phyloP scores from a whole-genome alignment of 2,797 vertebrate species.

The Sciurus vulgaris region DNA sequence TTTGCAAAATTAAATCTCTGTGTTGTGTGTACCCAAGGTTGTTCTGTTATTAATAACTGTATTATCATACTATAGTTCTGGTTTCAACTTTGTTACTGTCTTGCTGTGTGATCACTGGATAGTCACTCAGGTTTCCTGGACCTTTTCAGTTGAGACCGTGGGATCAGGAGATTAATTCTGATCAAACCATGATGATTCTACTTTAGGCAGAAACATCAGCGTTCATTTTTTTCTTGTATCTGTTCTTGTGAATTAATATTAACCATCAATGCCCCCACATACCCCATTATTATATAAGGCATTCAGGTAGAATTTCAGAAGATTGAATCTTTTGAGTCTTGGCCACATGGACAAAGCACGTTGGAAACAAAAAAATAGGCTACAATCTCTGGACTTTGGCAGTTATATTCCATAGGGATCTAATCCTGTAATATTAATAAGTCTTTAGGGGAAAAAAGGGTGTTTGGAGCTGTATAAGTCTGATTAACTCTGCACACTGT shows the following conservation, averaged over 20 bases:
- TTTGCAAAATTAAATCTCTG: slow-evolving; percentile 48
- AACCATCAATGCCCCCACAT: not conserved
- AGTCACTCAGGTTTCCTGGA: not conserved
- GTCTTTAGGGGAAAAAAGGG: not conserved
- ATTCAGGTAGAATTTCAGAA: not conserved
- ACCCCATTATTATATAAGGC: not conserved
- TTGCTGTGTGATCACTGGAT: not conserved
- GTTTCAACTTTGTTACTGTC: not conserved
- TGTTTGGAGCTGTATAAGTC: not conserved
- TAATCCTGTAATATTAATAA: not conserved
- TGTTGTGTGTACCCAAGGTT: not conserved
- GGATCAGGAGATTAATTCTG: not conserved
- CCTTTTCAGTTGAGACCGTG: not conserved
- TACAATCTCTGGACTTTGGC: not conserved
- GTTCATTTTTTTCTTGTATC: not conserved
- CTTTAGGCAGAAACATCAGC: not conserved
- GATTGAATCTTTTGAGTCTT: not conserved
- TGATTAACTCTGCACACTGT: not conserved
- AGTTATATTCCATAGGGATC: not conserved
- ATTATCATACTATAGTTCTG: not conserved
- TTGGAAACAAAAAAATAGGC: not conserved
- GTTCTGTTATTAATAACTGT: not conserved
- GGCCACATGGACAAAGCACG: not conserved
- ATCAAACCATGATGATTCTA: not conserved
- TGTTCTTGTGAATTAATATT: not conserved